Percentiles rank a stretch among this genome's conserved stretches.
phyloP scores from a whole-genome alignment of 2,888 invertebrate genomes.

The Thyatira batis region DNA sequence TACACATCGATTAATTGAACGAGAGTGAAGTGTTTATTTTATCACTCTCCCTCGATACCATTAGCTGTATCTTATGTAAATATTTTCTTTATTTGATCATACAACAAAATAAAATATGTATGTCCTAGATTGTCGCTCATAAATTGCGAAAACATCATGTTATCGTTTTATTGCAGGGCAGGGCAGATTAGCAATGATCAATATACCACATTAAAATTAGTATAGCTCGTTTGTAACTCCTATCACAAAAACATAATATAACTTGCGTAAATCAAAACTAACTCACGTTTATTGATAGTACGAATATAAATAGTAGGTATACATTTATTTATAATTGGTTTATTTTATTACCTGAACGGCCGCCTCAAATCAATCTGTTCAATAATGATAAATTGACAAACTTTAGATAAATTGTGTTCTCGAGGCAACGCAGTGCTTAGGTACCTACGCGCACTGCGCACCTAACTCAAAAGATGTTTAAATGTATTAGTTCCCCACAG shows the following conservation, averaged over 20 bases:
- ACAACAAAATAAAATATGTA: slow-evolving; percentile 14
- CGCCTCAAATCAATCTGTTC: not conserved
- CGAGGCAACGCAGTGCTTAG: slow-evolving; percentile 8
- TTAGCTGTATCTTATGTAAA: slow-evolving; percentile 17
- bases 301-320: too few species aligned
- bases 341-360: not conserved
- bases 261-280: too few species aligned
- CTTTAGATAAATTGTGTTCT: slow-evolving; percentile 10
- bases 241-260: not conserved
- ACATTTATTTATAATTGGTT: not conserved
- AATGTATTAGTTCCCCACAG: slow-evolving; percentile 35
- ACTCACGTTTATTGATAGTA: too few species aligned
- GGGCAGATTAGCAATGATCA: slow-evolving; percentile 13
- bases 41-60: slow-evolving; percentile 8
- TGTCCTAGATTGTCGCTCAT: slow-evolving; percentile 19
- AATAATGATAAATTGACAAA: slow-evolving; percentile 8
- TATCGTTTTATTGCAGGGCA: slow-evolving; percentile 18
- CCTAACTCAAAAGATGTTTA: slow-evolving; percentile 6
- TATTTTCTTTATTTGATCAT: slow-evolving; percentile 9
- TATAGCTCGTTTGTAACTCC: slow-evolving; percentile 1
- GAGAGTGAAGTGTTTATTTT: slow-evolving; percentile 6
- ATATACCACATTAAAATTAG: slow-evolving; percentile 11
- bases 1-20: not conserved
- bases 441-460: not conserved
- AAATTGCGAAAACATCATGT: slow-evolving; percentile 21